phyloP scores from a whole-genome alignment of 2,113 vertebrate species.

The Sinocyclocheilus anophthalmus region DNA sequence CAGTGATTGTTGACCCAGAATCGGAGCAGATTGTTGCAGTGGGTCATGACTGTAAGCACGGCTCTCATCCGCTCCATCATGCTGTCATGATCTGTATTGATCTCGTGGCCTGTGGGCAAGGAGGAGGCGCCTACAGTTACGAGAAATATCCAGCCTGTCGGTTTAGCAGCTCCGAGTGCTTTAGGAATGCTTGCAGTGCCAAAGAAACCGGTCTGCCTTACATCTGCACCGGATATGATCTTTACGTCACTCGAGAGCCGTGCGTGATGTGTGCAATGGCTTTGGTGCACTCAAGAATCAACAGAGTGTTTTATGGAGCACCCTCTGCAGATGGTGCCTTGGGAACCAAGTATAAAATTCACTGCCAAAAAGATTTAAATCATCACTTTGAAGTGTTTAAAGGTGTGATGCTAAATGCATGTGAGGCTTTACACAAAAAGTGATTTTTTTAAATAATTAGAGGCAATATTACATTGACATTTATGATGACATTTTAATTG shows the following conservation, averaged over 20 bases:
- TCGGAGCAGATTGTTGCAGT: conserved; percentile 73
- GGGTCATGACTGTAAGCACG: conserved; percentile 77
- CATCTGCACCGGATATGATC: conserved; percentile 86
- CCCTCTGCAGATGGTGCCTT: conserved; percentile 77
- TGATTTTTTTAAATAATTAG: background rate
- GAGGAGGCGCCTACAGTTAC: conserved; percentile 74
- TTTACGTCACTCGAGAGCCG: conserved; percentile 86
- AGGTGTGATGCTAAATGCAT: conserved; percentile 77
- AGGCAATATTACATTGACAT: background rate
- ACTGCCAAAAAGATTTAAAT: conserved; percentile 80
- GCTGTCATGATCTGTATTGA: conserved; percentile 88
- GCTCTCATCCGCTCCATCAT: conserved; percentile 76
- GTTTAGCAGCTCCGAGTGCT: conserved; percentile 13
- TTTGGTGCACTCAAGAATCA: conserved; percentile 84
- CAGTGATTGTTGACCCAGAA: conserved; percentile 76
- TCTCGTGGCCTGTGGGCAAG: conserved; percentile 82
- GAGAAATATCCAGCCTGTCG: conserved; percentile 68
- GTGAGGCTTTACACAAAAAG: conserved; percentile 62
- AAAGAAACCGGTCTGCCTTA: conserved; percentile 68
- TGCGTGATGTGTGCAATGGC: conserved; percentile 91
- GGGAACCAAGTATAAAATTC: conserved; percentile 81
- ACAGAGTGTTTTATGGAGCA: conserved; percentile 82
- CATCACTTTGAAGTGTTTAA: conserved; percentile 85
- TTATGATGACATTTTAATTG: background rate
- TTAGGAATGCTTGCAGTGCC: background rate